A percentile compares a stretch with the other conserved stretches of the same genome.
phyloP scores from a whole-genome alignment of 2,797 vertebrate species.

The Allobates femoralis region DNA sequence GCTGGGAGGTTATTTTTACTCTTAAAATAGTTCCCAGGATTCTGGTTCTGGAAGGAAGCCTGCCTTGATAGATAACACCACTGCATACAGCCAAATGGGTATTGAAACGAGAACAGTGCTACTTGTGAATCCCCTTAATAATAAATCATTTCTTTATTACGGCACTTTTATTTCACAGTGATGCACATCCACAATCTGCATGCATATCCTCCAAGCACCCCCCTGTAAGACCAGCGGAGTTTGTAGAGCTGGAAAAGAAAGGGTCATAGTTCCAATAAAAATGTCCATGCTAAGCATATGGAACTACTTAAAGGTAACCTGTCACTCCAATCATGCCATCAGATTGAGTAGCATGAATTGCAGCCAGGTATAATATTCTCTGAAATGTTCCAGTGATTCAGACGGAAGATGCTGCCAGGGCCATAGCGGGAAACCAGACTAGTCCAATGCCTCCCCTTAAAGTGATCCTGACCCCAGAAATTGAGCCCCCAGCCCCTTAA shows the following conservation, averaged over 20 bases:
- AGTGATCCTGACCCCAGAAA: too few species aligned
- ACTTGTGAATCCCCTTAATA: conserved; percentile 2
- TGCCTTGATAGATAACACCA: not conserved
- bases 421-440: too few species aligned
- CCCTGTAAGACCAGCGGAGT: not conserved
- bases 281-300: not conserved
- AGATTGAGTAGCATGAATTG: too few species aligned
- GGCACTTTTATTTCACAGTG: not conserved
- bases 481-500: too few species aligned
- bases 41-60: not conserved
- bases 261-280: not conserved
- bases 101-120: not conserved
- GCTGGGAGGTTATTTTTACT: not conserved
- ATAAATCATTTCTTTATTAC: not conserved
- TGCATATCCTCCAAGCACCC: not conserved
- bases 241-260: not conserved
- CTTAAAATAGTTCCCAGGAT: not conserved
- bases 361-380: too few species aligned
- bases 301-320: too few species aligned
- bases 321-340: too few species aligned
- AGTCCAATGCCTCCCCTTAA: too few species aligned
- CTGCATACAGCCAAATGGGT: not conserved
- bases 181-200: not conserved
- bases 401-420: too few species aligned
- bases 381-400: too few species aligned